phyloP scores from a whole-genome alignment of 2,888 invertebrate genomes.

The Drosophila maculinotata region DNA sequence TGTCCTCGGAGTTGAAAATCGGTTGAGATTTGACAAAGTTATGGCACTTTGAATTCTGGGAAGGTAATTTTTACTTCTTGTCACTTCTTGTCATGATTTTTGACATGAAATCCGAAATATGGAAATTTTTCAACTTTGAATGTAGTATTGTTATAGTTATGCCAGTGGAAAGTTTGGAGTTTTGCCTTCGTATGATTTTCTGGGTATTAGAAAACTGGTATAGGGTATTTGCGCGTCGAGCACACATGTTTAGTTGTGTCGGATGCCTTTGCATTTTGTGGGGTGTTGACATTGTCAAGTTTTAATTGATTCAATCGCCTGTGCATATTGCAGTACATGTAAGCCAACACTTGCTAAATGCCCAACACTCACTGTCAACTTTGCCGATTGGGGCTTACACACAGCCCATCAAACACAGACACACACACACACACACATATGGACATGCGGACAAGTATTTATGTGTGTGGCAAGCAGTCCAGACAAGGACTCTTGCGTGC shows the following conservation, averaged over 20 bases:
- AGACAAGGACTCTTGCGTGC: conserved; percentile 30
- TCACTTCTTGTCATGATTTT: too few species aligned
- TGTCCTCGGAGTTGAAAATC: too few species aligned
- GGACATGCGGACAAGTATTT: neutral
- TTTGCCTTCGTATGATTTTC: too few species aligned
- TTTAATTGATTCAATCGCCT: conserved; percentile 72
- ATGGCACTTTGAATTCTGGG: too few species aligned
- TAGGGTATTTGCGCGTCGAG: neutral
- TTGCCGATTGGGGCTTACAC: conserved; percentile 12
- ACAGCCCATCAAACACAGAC: neutral
- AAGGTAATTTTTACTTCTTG: too few species aligned
- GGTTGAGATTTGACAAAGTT: too few species aligned
- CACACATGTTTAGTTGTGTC: neutral
- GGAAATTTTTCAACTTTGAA: too few species aligned
- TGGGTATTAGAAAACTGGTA: too few species aligned
- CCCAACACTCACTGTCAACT: conserved; percentile 33
- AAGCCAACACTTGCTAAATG: conserved; percentile 44
- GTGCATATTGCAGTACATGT: conserved; percentile 50
- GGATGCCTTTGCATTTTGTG: neutral
- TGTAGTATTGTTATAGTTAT: too few species aligned
- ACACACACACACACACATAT: neutral
- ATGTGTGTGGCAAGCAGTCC: neutral
- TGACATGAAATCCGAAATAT: too few species aligned
- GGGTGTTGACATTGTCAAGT: conserved; percentile 52
- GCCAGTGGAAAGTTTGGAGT: too few species aligned